These are phyloP conservation scores for Pandemis corylana DNA, from an alignment of 2,888 invertebrate genomes.

Conservation along the genomic window DNA sequence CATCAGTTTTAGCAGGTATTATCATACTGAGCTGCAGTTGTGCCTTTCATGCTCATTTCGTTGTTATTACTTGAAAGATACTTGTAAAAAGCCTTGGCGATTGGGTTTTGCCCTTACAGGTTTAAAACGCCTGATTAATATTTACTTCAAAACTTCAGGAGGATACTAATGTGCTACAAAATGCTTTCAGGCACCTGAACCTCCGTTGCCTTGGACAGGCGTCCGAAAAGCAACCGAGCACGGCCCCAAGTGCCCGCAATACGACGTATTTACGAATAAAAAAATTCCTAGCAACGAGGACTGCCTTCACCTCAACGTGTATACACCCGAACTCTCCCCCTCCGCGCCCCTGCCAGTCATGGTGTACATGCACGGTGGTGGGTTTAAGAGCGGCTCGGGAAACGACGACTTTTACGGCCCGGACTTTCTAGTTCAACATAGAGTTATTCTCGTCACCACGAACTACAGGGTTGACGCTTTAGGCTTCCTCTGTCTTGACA, in stretches of 20 bases:
- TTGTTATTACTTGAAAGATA: too few relatives aligned
- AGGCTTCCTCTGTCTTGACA: constrained; percentile 63
- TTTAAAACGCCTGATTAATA: background rate
- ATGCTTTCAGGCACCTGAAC: constrained; percentile 58
- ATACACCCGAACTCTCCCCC: constrained; percentile 54
- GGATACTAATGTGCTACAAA: background rate
- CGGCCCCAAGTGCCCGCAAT: constrained; percentile 58
- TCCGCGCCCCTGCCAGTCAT: constrained; percentile 56
- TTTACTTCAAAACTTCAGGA: background rate
- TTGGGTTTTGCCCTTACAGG: too few relatives aligned
- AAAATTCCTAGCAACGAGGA: constrained; percentile 57
- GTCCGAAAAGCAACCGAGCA: constrained; percentile 59
- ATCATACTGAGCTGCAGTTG: too few relatives aligned
- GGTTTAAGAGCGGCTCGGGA: constrained; percentile 59
- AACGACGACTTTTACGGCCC: constrained; percentile 58
- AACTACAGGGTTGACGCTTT: constrained; percentile 65
- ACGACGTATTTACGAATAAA: constrained; percentile 51
- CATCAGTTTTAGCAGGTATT: too few relatives aligned
- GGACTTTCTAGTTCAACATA: constrained; percentile 59
- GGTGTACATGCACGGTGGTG: constrained; percentile 66
- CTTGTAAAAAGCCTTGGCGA: too few relatives aligned
- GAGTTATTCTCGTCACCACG: constrained; percentile 60
- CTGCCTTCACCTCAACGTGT: constrained; percentile 64
- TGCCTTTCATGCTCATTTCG: too few relatives aligned
- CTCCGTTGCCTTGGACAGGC: constrained; percentile 60